phyloP scores from a whole-genome alignment of 2,113 vertebrate species.

The Catharus bicknelli region DNA sequence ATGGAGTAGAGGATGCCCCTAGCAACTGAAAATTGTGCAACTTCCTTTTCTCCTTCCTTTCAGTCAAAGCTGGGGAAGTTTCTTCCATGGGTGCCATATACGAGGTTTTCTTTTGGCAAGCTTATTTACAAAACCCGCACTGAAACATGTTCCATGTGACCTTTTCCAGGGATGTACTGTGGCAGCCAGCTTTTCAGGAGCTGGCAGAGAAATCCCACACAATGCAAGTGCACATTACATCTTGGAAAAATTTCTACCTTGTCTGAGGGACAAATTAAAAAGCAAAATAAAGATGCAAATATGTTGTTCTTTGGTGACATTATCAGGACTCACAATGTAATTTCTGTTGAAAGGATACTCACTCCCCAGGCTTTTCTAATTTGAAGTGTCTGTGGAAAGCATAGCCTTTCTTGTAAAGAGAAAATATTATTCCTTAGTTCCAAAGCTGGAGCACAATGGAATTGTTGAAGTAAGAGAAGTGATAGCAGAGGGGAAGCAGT shows the following conservation, averaged over 20 bases:
- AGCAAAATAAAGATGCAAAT: neutral
- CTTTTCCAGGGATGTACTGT: neutral
- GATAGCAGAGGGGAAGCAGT: neutral
- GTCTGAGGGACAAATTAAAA: neutral
- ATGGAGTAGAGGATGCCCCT: accelerated
- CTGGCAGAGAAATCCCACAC: neutral
- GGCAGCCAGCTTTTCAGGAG: neutral
- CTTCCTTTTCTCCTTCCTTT: neutral
- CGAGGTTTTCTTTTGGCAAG: neutral
- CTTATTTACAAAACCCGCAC: neutral
- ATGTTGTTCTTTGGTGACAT: neutral
- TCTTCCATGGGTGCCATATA: neutral
- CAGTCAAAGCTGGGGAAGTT: neutral
- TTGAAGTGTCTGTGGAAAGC: neutral
- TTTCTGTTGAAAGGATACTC: neutral
- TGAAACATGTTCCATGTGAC: neutral
- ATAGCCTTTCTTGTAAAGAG: neutral
- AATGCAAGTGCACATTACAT: neutral
- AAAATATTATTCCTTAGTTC: neutral
- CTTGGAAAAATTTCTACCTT: neutral
- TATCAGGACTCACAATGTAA: neutral
- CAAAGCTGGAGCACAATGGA: neutral
- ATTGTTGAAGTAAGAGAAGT: neutral
- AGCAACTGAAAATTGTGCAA: neutral
- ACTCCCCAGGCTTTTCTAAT: neutral